Evolutionary conservation across 1,140 invertebrate species (phyloP), one percentile per base, ranked within the genome.

Genomic region (Teleopsis dalmanni): DNA sequence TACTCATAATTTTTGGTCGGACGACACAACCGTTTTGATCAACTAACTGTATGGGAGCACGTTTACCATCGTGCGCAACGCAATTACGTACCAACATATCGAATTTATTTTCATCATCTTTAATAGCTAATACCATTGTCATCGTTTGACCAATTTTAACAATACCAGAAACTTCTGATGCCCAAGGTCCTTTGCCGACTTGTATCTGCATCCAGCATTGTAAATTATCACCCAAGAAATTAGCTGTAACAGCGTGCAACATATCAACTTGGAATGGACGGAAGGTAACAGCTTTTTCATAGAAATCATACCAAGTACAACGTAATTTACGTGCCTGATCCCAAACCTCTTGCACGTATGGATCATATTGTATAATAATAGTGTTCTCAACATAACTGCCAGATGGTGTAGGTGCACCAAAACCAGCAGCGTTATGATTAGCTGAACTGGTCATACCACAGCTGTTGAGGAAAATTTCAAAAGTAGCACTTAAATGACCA

Each of bases 131-230:
- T 2, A 94, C 91, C 89, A 95, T 93, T 0, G 91, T 95, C 91
- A 95, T 94, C 0, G 91, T 95, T 69, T 95, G 91, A 9, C 91
- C 91, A 49, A 95, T 95, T 73, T 94, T 94, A 1, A 95, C 91
- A 56, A 95, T 93, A 29, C 91, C 91, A 0, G 88, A 90, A 1
- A 95, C 91, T 73, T 95, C 91, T 5, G 87, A 91, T 18, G 91
- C 90, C 90, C 90, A 95, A 0, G 91, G 91, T 46, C 91, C 91
- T 68, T 92, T 93, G 22, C 91, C 91, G 18, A 91, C 88, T 71
- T 95, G 91, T 53, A 95, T 93, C 71, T 94, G 91, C 90, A 94
- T 94, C 91, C 91, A 95, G 70, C 91, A 95, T 67, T 93, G 90
- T 44, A 95, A 75, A 72, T 95, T 95, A 73, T 95, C 91, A 13